These are phyloP conservation scores for Gadus macrocephalus DNA, from an alignment of 2,113 vertebrate species.

Conservation along the genomic window DNA sequence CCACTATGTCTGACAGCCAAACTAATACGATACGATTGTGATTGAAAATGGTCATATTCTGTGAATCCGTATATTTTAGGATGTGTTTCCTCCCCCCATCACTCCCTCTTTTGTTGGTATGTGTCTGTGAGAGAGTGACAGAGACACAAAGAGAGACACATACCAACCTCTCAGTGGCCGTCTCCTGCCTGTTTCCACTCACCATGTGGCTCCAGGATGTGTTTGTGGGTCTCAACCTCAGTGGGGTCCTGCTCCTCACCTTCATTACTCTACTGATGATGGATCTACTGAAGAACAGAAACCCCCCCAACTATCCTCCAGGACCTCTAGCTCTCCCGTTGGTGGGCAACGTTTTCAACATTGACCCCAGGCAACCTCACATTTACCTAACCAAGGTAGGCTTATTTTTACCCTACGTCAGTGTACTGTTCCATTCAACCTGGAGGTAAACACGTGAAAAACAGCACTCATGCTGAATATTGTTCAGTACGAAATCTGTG, in stretches of 20 bases:
- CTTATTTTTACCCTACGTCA: too few species aligned
- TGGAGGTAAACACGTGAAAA: too few species aligned
- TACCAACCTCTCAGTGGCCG: not conserved
- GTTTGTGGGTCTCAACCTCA: conserved; percentile 45
- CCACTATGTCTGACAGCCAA: too few species aligned
- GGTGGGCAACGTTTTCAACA: conserved; percentile 68
- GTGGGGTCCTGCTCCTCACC: conserved; percentile 57
- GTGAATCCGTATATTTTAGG: too few species aligned
- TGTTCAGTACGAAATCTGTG: too few species aligned
- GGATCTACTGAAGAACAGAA: conserved; percentile 56
- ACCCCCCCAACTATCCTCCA: conserved; percentile 71
- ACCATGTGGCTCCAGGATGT: conserved; percentile 52
- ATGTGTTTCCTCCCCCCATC: too few species aligned
- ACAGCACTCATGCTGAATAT: too few species aligned
- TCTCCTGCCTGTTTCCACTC: conserved; percentile 6
- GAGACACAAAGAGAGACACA: not conserved
- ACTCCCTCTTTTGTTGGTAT: conserved; percentile 31
- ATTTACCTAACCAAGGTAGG: conserved; percentile 72
- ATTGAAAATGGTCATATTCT: too few species aligned
- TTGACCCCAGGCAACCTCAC: conserved; percentile 66
- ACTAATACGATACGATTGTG: too few species aligned
- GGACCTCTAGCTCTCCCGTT: conserved; percentile 71
- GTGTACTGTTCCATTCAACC: too few species aligned
- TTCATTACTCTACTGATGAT: conserved; percentile 55
- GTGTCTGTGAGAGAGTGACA: not conserved